These are phyloP conservation scores for Sprattus sprattus DNA, from an alignment of 2,113 vertebrate genomes.

Conservation along the genomic window DNA sequence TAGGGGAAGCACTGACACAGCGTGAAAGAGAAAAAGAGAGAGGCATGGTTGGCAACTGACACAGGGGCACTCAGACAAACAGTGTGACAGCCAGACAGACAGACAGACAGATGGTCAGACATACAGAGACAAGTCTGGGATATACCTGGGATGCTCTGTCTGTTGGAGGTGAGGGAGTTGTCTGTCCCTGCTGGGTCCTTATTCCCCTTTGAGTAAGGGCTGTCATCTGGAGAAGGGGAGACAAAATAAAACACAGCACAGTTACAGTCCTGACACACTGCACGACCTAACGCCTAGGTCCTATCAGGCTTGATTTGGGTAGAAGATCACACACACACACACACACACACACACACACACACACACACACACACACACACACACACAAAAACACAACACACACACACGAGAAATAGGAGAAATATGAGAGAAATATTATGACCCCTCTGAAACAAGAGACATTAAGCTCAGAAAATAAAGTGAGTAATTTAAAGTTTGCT, in stretches of 20 bases:
- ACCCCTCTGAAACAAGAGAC: too few relatives aligned
- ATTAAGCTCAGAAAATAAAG: neutral
- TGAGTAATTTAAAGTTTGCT: too few relatives aligned
- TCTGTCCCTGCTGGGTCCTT: constrained; percentile 76
- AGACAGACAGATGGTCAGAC: constrained; percentile 17
- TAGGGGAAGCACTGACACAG: neutral
- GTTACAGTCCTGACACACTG: neutral
- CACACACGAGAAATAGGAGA: neutral
- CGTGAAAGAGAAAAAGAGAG: neutral
- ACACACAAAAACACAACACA: too few relatives aligned
- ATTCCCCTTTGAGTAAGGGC: constrained; percentile 81
- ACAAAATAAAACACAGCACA: constrained; percentile 10
- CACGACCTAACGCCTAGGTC: neutral
- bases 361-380: too few relatives aligned
- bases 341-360: neutral
- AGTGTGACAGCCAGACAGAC: neutral
- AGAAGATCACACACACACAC: neutral
- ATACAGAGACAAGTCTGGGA: neutral
- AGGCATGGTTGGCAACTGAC: neutral
- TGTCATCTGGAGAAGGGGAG: constrained; percentile 72
- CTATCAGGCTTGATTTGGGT: neutral
- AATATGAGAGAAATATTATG: too few relatives aligned
- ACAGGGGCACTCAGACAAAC: neutral
- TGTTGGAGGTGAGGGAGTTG: constrained; percentile 71
- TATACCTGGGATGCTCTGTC: constrained; percentile 87